Conservation (phyloP, 2,797 vertebrate species). For the Sebastes trivittatus region DNA sequence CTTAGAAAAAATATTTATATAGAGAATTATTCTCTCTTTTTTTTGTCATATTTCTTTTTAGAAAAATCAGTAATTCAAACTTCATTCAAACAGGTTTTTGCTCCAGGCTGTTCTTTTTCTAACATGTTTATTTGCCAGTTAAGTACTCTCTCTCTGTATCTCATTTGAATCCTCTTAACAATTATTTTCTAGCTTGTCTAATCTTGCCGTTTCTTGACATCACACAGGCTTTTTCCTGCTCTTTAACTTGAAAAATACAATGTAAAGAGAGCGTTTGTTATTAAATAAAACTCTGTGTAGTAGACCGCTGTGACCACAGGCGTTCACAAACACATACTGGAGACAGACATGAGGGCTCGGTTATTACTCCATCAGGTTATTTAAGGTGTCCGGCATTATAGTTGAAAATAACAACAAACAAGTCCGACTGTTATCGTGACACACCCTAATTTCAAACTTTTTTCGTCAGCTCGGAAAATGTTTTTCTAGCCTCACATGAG, state of each 20-base stretch:
- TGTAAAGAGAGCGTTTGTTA: constrained; percentile 15
- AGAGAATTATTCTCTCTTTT: constrained; percentile 14
- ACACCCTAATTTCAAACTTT: constrained; percentile 81
- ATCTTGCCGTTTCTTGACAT: constrained; percentile 18
- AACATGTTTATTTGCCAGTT: constrained; percentile 18
- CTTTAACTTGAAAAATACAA: constrained; percentile 27
- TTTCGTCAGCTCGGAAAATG: constrained; percentile 72
- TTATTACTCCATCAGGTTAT: constrained; percentile 63
- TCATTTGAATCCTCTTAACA: constrained; percentile 25
- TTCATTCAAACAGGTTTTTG: constrained; percentile 18
- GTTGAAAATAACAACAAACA: constrained; percentile 74
- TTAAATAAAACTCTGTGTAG: constrained; percentile 41
- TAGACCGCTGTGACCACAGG: constrained; percentile 57
- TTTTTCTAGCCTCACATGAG: constrained; percentile 79
- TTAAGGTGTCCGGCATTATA: constrained; percentile 64
- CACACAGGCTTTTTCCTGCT: neutral
- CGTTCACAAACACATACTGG: constrained; percentile 58
- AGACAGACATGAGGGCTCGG: constrained; percentile 42
- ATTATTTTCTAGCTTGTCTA: neutral
- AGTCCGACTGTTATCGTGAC: constrained; percentile 70
- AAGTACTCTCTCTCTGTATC: constrained; percentile 9
- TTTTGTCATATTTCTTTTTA: constrained; percentile 24
- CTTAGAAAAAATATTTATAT: constrained; percentile 7
- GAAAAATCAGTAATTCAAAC: constrained; percentile 12
- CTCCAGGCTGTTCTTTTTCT: constrained; percentile 43